A percentile compares a stretch with the other conserved stretches of the same genome.
These are phyloP conservation scores for Andinoacara biseriatus DNA, from an alignment of 2,113 vertebrate genomes.

Conservation along the genomic window DNA sequence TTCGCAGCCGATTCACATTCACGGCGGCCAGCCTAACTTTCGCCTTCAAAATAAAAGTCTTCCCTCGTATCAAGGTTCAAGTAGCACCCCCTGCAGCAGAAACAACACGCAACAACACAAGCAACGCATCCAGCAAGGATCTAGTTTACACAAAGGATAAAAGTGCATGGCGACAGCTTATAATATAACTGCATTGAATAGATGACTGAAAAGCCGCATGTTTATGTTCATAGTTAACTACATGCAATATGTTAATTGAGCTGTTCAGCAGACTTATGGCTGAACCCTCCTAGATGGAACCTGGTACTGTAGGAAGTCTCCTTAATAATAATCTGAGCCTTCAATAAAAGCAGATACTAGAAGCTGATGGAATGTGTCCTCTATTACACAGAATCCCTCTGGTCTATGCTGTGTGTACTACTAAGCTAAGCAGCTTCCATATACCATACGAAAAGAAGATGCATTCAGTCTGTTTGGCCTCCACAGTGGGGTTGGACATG, in stretches of 20 bases:
- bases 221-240: too few species aligned
- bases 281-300: neutral
- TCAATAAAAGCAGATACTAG: neutral
- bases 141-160: neutral
- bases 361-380: neutral
- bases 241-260: too few species aligned
- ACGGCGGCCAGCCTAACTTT: neutral
- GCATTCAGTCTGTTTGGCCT: neutral
- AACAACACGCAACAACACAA: neutral
- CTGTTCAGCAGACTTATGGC: too few species aligned
- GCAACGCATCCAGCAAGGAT: neutral
- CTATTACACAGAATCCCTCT: too few species aligned
- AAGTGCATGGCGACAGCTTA: neutral
- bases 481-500: neutral
- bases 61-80: neutral
- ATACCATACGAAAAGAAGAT: neutral
- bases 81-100: neutral
- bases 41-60: constrained; percentile 61
- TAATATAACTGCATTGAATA: neutral
- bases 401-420: neutral
- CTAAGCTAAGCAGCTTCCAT: neutral
- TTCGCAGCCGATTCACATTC: neutral
- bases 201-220: neutral
- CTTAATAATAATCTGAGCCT: neutral
- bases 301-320: neutral